Evolutionary conservation across 2,113 vertebrate species (phyloP).

Genomic region (Amphilophus citrinellus): DNA sequence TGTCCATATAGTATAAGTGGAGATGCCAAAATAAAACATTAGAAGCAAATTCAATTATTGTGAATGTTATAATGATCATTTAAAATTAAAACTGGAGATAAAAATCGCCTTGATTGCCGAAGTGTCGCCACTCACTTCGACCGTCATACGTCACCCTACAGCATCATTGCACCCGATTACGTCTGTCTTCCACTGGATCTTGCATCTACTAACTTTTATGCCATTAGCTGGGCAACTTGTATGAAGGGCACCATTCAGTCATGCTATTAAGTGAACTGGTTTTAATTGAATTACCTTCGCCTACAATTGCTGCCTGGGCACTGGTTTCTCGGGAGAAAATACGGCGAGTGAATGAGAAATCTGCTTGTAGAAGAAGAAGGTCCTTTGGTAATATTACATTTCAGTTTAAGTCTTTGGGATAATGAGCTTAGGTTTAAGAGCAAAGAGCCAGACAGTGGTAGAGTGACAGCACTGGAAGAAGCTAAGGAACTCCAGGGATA

Average conservation of each 20-base stretch:
- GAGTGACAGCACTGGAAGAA: slow-evolving; percentile 54
- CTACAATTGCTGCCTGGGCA: slow-evolving; percentile 40
- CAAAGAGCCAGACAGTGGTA: slow-evolving; percentile 44
- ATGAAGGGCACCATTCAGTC: slow-evolving; percentile 65
- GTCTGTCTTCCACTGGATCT: neutral
- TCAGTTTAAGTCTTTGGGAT: slow-evolving; percentile 74
- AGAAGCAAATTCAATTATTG: no score
- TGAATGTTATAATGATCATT: no score
- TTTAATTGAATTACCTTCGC: slow-evolving; percentile 72
- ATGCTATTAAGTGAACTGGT: slow-evolving; percentile 52
- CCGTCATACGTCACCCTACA: neutral
- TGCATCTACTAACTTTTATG: slow-evolving; percentile 24
- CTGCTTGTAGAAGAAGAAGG: slow-evolving; percentile 58
- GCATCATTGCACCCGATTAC: neutral
- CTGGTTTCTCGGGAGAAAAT: slow-evolving; percentile 65
- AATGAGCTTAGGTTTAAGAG: slow-evolving; percentile 80
- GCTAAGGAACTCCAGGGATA: slow-evolving; percentile 67
- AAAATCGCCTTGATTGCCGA: no score
- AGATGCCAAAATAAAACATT: no score
- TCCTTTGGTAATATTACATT: slow-evolving; percentile 73
- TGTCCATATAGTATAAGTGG: neutral
- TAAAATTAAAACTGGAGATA: no score
- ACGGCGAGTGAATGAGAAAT: slow-evolving; percentile 73
- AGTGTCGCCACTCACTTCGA: no score
- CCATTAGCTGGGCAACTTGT: slow-evolving; percentile 54